Conservation (phyloP, 2,797 vertebrate species). For the Anisognathus igniventris region DNA sequence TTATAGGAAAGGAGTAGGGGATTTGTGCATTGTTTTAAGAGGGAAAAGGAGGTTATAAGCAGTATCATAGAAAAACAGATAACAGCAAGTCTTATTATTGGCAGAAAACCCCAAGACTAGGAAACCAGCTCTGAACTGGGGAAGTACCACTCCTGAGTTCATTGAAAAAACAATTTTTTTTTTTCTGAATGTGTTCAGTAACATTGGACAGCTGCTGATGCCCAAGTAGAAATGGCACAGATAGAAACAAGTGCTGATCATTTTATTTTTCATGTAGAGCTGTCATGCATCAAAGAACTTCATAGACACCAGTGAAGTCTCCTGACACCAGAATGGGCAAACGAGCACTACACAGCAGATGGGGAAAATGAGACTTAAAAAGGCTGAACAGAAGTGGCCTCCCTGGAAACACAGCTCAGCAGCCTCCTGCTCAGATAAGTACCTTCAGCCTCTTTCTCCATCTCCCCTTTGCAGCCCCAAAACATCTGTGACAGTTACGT, state of each 20-base stretch:
- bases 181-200: not conserved
- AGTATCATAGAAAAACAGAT: not conserved
- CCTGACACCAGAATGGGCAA: not conserved
- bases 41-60: not conserved
- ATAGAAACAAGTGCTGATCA: not conserved
- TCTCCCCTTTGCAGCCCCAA: not conserved
- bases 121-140: not conserved
- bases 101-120: not conserved
- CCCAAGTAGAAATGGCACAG: not conserved
- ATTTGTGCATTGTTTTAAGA: slow-evolving; percentile 6
- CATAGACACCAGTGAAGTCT: not conserved
- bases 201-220: not conserved
- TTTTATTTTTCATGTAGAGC: not conserved
- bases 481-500: not conserved
- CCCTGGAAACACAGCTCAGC: not conserved
- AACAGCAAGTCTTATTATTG: not conserved
- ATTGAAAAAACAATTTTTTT: not conserved
- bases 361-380: slow-evolving; percentile 1
- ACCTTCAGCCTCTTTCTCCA: not conserved
- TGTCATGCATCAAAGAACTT: slow-evolving; percentile 19
- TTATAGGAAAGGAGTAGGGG: not conserved
- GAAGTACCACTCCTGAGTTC: not conserved
- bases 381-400: not conserved
- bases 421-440: not conserved
- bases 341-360: not conserved